Evolutionary conservation across 2,888 invertebrate genomes (phyloP), one percentile per base, ranked within the genome.

Genomic region (Rhimphoctona megacephalus): DNA sequence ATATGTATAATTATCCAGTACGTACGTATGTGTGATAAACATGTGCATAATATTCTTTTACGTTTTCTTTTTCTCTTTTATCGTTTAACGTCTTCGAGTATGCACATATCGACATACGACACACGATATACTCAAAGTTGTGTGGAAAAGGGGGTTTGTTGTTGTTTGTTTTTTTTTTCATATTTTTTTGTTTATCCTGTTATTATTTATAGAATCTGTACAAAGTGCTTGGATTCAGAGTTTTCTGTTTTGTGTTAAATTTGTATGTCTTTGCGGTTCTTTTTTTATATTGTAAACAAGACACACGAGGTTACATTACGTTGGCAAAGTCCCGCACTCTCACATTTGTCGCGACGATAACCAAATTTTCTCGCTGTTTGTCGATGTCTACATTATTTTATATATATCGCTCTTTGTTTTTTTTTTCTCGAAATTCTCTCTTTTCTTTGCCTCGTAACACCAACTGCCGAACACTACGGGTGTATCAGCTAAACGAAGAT

Each of bases 181-280:
- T 88, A 90, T 87, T 88, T 83, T 54, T 39, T 69, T 66, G 46
- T 73, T 54, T 54, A 78, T 87, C 79, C 79, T 80, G 79, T 85
- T 78, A 87, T 85, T 87, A 91, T 89, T 81, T 88, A 87, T 88
- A 91, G 90, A 92, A 92, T 91, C 93, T 94, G 93, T 94, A 94
- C 94, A 94, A 94, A 94, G 93, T 93, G 92, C 92, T 93, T 92
- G 92, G 64, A 92, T 93, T 92, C 91, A 92, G 90, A 93, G 91
- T 92, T 90, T 91, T 77, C 85, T 85, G 89, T 82, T 67, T 83
- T 88, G 91, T 92, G 91, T 90, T 84, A 87, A 85, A 85, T 88
- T 81, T 67, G 82, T 87, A 90, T 88, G 87, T 92, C 91, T 90
- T 83, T 87, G 91, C 91, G 91, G 90, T 87, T 88, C 83, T 87